phyloP scores from a whole-genome alignment of 2,888 invertebrate species.

The Myopa tessellatipennis region DNA sequence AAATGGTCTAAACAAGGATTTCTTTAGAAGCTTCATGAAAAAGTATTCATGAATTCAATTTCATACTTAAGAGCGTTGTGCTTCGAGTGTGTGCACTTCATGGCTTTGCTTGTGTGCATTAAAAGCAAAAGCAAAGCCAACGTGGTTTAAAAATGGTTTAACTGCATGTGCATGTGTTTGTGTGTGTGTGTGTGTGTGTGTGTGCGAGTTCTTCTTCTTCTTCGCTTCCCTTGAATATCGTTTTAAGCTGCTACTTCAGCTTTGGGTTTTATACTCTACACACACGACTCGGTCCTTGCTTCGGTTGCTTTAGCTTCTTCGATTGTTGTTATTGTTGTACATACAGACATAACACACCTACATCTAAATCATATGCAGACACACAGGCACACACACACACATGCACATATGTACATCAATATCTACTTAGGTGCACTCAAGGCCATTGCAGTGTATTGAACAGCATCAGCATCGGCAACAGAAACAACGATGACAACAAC shows the following conservation, averaged over 20 bases:
- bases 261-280: background rate
- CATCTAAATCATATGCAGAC: too few species aligned
- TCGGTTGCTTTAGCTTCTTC: background rate
- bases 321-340: background rate
- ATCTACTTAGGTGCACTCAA: background rate
- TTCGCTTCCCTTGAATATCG: background rate
- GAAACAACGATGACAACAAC: background rate
- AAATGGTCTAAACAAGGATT: background rate
- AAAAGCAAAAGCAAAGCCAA: slow-evolving; percentile 14
- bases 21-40: background rate
- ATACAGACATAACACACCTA: too few species aligned
- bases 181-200: background rate
- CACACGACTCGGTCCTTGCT: slow-evolving; percentile 7
- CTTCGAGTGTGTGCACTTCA: background rate
- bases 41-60: slow-evolving; percentile 18
- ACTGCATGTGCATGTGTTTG: background rate
- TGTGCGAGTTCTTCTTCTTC: background rate
- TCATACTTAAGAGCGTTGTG: background rate
- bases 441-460: slow-evolving; percentile 15
- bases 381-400: too few species aligned
- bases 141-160: background rate
- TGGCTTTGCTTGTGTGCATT: slow-evolving; percentile 5
- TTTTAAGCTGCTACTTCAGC: too few species aligned
- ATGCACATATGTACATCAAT: background rate
- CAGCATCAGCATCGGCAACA: background rate